Evolutionary conservation across 1,140 invertebrate genomes (phyloP), one percentile per base, ranked within the genome.

Genomic region (Heterodera schachtii): DNA sequence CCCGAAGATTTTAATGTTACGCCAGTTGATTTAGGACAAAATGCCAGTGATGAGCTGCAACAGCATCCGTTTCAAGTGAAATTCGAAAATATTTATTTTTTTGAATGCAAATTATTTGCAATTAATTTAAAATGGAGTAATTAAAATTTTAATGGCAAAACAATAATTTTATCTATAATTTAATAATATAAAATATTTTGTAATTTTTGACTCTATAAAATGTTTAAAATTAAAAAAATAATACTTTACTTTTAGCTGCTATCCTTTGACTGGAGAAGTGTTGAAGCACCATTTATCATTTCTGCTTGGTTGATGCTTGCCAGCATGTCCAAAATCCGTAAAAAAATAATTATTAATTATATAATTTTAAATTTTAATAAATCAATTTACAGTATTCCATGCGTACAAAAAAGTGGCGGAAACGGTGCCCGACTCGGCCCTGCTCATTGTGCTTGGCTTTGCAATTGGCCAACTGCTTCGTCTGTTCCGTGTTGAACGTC

Each of bases 381-480:
- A 11, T 3, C 57, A 64, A 19, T 64, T 64, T 74, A 66, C 74
- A 87, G 86, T 88, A 70, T 87, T 87, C 78, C 88, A 87, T 49
- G 79, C 86, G 52, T 75, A 78, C 57, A 88, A 88, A 71, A 75
- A 73, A 16, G 52, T 88, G 41, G 73, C 84, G 13, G 85, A 89
- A 43, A 77, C 82, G 13, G 73, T 88, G 21, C 87, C 87, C 4
- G 87, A 88, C 74, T 84, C 82, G 21, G 84, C 87, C 0, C 80
- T 89, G 13, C 85, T 88, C 0, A 88, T 88, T 49, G 83, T 86
- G 16, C 82, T 89, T 9, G 87, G 87, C 11, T 71, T 88, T 11
- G 75, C 74, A 11, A 69, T 88, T 21, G 87, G 87, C 46, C 69
- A 43, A 46, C 31, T 71, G 69, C 69, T 81, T 46, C 21, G 44